Conservation (phyloP, 2,797 vertebrate species). For the Tapirus indicus region DNA sequence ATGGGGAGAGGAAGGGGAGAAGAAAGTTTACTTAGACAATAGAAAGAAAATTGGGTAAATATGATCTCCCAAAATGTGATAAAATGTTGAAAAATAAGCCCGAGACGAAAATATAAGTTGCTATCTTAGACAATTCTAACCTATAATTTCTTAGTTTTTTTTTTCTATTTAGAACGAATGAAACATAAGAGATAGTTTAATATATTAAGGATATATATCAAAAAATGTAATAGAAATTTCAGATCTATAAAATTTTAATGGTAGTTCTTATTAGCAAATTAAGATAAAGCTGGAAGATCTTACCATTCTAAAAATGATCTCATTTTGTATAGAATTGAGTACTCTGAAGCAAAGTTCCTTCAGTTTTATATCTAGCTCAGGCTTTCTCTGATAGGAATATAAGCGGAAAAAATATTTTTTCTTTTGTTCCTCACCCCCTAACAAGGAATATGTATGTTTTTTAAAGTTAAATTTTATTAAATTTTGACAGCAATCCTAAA, state of each 20-base stretch:
- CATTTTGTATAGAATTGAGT: conserved; percentile 31
- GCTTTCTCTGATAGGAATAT: conserved; percentile 26
- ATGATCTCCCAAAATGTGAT: neutral
- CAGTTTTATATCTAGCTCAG: neutral
- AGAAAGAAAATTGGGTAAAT: neutral
- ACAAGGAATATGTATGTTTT: neutral
- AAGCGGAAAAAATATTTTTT: conserved; percentile 22
- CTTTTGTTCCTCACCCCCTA: neutral
- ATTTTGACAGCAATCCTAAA: conserved; percentile 7
- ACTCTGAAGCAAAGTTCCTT: conserved; percentile 57
- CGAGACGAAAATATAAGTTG: neutral
- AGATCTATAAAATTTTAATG: conserved; percentile 74
- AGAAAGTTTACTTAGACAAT: neutral
- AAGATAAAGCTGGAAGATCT: conserved; percentile 37
- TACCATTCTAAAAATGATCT: conserved; percentile 66
- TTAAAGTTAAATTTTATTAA: conserved; percentile 46
- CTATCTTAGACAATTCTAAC: neutral
- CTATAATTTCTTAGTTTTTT: conserved; percentile 46
- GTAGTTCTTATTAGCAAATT: conserved; percentile 74
- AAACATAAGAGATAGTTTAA: conserved; percentile 65
- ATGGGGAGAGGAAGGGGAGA: neutral
- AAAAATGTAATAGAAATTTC: conserved; percentile 56
- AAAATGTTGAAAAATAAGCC: neutral
- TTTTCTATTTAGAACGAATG: conserved; percentile 61
- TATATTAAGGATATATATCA: conserved; percentile 42